These are phyloP conservation scores for Drosophila paulistorum DNA, from an alignment of 1,140 invertebrate species.

Conservation along the genomic window DNA sequence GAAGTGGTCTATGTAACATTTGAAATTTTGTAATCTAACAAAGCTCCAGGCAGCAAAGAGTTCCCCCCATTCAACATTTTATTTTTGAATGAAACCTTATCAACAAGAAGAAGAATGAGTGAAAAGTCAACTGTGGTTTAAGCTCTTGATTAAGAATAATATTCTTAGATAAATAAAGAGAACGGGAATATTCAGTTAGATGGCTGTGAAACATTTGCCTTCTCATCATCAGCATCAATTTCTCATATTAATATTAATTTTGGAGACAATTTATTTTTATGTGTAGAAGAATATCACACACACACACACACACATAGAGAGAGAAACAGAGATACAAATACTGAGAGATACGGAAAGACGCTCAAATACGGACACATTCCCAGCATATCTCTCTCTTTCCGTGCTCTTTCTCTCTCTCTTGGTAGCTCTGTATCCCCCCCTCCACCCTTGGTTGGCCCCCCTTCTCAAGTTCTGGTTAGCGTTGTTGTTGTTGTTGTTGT, in stretches of 20 bases:
- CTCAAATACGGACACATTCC: conserved; percentile 17
- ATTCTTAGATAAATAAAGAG: too few relatives aligned
- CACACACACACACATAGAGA: background rate
- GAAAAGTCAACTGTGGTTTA: too few relatives aligned
- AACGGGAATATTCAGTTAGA: background rate
- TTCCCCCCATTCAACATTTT: too few relatives aligned
- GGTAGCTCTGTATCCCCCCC: background rate
- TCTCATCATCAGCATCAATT: background rate
- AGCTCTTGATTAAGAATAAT: too few relatives aligned
- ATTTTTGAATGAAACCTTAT: too few relatives aligned
- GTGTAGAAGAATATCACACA: background rate
- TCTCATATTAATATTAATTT: background rate
- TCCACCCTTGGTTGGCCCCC: conserved; percentile 35
- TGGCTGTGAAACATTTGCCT: background rate
- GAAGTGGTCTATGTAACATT: background rate
- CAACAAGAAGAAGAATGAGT: too few relatives aligned
- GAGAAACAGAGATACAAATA: too few relatives aligned
- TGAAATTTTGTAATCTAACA: background rate
- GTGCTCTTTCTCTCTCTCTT: conserved; percentile 17
- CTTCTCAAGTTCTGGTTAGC: conserved; percentile 65
- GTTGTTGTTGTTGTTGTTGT: conserved; percentile 48
- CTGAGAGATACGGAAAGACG: too few relatives aligned
- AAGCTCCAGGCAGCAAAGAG: too few relatives aligned
- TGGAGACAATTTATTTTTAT: conserved; percentile 7
- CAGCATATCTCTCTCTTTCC: conserved; percentile 34